Evolutionary conservation across 2,797 vertebrate genomes (phyloP), one percentile per base, ranked within the genome.

Genomic region (Anisognathus igniventris): DNA sequence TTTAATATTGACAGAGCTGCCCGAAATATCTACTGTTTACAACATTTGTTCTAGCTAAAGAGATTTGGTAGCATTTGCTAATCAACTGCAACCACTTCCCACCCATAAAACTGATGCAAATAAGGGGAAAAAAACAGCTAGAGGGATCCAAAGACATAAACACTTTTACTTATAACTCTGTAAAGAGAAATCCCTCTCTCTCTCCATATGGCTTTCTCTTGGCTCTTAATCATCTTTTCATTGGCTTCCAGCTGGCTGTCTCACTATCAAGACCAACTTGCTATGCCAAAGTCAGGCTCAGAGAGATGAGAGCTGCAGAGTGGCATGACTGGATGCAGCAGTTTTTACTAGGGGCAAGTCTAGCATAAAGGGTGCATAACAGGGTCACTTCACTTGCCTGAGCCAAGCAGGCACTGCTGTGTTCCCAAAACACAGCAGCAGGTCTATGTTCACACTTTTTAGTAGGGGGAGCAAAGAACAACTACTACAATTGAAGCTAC

Each of bases 191-290:
- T 84, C 82, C 95, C 84, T 83, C 92, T 95, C 93, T 91, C 92
- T 92, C 89, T 90, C 96, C 95, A 95, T 96, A 95, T 96, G 95
- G 79, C 94, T 96, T 87, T 90, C 37, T 96, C 93, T 97, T 96
- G 93, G 96, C 96, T 97, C 92, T 84, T 92, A 81, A 90, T 93
- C 95, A 91, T 94, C 85, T 95, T 90, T 86, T 96, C 93, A 90
- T 75, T 88, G 89, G 82, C 73, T 95, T 97, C 95, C 93, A 96
- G 95, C 95, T 96, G 92, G 91, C 89, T 94, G 93, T 92, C 93
- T 96, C 95, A 94, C 95, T 94, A 84, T 91, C 93, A 92, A 96
- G 91, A 92, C 85, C 76, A 94, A 93, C 79, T 88, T 88, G 73
- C 64, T 86, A 92, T 94, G 95, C 92, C 82, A 88, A 83, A 96